Conservation (phyloP, 2,113 vertebrate species). For the Orycteropus afer region DNA sequence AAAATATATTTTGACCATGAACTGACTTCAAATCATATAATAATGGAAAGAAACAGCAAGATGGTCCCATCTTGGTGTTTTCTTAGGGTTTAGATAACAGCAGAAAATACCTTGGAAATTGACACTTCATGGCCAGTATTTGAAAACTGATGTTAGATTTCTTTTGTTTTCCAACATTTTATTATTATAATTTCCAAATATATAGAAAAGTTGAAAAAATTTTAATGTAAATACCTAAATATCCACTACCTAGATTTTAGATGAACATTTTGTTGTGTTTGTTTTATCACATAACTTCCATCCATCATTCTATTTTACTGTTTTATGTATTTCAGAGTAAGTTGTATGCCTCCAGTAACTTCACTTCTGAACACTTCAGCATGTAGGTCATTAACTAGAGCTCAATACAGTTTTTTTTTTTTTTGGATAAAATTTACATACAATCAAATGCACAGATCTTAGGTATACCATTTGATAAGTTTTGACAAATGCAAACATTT, state of each 20-base stretch:
- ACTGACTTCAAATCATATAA: conserved; percentile 35
- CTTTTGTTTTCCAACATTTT: conserved; percentile 50
- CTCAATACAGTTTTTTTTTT: not conserved
- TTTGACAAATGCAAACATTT: not conserved
- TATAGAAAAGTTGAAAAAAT: conserved; percentile 19
- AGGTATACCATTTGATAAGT: not conserved
- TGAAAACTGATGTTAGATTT: not conserved
- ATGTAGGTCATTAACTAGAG: not conserved
- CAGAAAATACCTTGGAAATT: conserved; percentile 49
- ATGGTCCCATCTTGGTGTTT: not conserved
- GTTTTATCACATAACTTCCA: not conserved
- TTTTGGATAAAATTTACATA: not conserved
- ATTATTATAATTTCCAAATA: conserved; percentile 1
- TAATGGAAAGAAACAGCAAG: conserved; percentile 45
- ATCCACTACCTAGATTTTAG: not conserved
- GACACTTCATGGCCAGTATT: not conserved
- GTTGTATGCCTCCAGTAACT: not conserved
- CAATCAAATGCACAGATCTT: conserved; percentile 3
- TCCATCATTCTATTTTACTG: not conserved
- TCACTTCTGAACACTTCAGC: not conserved
- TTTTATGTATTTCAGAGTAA: conserved; percentile 29
- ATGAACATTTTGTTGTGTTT: conserved; percentile 15
- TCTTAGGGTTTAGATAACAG: conserved; percentile 28
- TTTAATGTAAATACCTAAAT: not conserved
- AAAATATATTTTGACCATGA: conserved; percentile 58